Evolutionary conservation across 2,113 vertebrate species (phyloP).

Genomic region (Astur gentilis): DNA sequence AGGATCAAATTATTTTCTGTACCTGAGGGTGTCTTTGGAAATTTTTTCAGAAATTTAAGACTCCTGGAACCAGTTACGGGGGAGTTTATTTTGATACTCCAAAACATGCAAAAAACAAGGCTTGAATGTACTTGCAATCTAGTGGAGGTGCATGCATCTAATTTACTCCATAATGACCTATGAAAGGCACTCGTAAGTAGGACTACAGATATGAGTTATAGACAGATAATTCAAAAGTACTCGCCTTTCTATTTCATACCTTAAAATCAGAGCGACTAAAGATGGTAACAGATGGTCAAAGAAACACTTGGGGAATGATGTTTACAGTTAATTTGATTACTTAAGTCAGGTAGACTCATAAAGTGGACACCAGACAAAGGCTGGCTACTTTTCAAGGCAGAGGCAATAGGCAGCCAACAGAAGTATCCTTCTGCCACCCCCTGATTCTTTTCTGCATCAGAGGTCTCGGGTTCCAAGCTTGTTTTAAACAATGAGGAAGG

Average conservation of each 20-base stretch:
- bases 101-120: background rate
- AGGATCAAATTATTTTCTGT: background rate
- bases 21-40: background rate
- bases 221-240: background rate
- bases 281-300: slow-evolving; percentile 20
- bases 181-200: background rate
- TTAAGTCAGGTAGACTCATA: slow-evolving; percentile 10
- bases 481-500: background rate
- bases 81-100: background rate
- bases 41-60: background rate
- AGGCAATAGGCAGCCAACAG: background rate
- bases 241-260: background rate
- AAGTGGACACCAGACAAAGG: slow-evolving; percentile 15
- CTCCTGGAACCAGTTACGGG: background rate
- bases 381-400: slow-evolving; percentile 24
- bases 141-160: background rate
- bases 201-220: background rate
- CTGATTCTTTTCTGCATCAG: background rate
- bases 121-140: background rate
- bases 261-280: background rate
- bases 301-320: background rate
- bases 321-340: slow-evolving; percentile 8
- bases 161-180: background rate
- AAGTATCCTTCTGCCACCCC: background rate
- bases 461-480: background rate